Evolutionary conservation across 2,888 invertebrate species (phyloP), one percentile per base, ranked within the genome.

Genomic region (Lochmaea capreae): DNA sequence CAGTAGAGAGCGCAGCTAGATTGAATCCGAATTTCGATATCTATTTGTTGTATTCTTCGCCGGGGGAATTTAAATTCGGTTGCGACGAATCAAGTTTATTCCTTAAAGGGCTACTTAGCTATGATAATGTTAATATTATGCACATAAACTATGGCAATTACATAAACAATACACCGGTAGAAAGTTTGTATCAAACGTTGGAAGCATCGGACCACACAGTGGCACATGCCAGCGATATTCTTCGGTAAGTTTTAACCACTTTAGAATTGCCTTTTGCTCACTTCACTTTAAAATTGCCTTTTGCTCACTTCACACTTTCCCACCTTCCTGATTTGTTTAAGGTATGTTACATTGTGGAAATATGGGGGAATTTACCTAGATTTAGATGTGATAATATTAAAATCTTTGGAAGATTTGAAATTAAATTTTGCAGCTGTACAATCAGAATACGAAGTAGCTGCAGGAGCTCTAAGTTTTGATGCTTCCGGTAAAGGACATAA

Each of bases 281-380:
- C 22, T 22, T 22, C 22, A 22, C 22, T 22, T 22, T 22, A 3
- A 3, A 22, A 22, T 22, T 22, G 22, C 3, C 22, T 22, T 22
- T 22, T 22, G 22, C 22, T 22, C 3, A 22, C 22, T 22, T 22
- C 1, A 22, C 22, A 22, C 1, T 3, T 1, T 22, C 22, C 3
- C 22, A 22, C 22, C n/a, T n/a, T n/a, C n/a, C 22, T 42, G 8
- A 10, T 49, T 49, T 49, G 4, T 49, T 49, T 49, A 9, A 83
- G 93, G 77, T 92, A 90, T 81, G 81, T 93, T 62, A 91, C 92
- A 0, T 86, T 95, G 3, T 94, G 92, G 89, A 94, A 92, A 82
- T 94, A 90, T 84, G 93, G 94, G 12, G 95, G 95, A 0, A 91
- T 93, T 66, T 95, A 94, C 83, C 84, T 95, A 66, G 95, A 95